Evolutionary conservation across 2,797 vertebrate genomes (phyloP), one percentile per base, ranked within the genome.

Genomic region (Heliangelus exortis): DNA sequence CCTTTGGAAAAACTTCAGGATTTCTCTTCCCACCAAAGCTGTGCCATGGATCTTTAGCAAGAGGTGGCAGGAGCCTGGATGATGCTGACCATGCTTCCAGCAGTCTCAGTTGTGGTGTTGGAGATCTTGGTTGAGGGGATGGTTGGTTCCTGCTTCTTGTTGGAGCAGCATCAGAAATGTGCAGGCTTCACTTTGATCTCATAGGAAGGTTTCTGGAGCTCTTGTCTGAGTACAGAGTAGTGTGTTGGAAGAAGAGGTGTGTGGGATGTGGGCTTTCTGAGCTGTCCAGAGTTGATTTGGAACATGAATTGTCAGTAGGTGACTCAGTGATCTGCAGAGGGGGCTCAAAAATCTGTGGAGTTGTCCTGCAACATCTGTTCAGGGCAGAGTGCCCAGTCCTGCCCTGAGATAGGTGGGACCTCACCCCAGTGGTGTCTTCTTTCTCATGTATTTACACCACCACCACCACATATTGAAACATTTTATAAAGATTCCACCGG

Each of bases 381-480:
- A 4, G 2, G 21, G 20, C 6, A 17, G 13, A 53, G 14, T 28
- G 8, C 50, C 45, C 26, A 0, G 0, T 25, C 34, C 2, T 16
- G 5, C 16, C 29, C 7, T 9, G 10, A 5, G 1, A 8, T 16
- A 2, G n/a, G 1, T 3, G 1, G 6, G n/a, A 1, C 25, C 28
- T 2, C 18, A 3, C 12, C 18, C 7, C 2, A 0, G 17, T 15
- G n/a, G n/a, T 36, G 29, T 12, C 25, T 5, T 18, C n/a, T 62
- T 48, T 25, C 8, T 6, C 5, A 55, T 15, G 3, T 6, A 0
- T n/a, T 57, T 28, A 7, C 39, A 50, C 23, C 3, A 36, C 34
- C n/a, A n/a, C 6, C 4, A 10, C 12, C 1, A 1, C 4, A 1
- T 17, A 7, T 0, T 0, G 2, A 8, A 34, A 39, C 2, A 1